A percentile compares a stretch with the other conserved stretches of the same genome.
Conservation (phyloP, 2,888 invertebrate species). For the Leptopilina myrica region DNA sequence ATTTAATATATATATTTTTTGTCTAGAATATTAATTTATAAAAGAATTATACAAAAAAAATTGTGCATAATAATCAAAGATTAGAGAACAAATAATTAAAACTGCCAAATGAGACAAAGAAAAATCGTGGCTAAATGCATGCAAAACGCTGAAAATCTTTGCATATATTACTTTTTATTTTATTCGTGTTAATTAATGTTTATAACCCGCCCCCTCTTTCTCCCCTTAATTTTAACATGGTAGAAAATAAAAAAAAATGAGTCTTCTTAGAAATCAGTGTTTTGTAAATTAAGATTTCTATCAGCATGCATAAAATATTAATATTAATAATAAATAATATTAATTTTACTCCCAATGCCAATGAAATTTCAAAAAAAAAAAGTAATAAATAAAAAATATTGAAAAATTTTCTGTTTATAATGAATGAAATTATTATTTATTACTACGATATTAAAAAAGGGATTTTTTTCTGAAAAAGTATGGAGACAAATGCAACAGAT, state of each 20-base stretch:
- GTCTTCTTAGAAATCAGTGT: constrained; percentile 12
- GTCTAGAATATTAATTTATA: not conserved
- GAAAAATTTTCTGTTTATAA: no score
- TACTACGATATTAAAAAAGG: no score
- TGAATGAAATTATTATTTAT: no score
- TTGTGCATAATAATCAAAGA: constrained; percentile 17
- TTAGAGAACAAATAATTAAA: not conserved
- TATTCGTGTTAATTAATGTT: constrained; percentile 2
- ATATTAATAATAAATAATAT: constrained; percentile 41
- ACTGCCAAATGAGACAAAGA: not conserved
- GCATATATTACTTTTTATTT: constrained; percentile 4
- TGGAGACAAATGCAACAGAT: no score
- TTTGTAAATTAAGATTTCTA: constrained; percentile 47
- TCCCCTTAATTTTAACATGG: constrained; percentile 11
- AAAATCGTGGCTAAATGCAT: constrained; percentile 8
- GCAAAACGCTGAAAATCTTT: constrained; percentile 19
- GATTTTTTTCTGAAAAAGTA: no score
- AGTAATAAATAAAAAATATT: not conserved
- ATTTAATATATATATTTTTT: no score
- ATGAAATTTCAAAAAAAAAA: constrained; percentile 32
- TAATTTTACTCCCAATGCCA: constrained; percentile 41
- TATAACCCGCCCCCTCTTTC: not conserved
- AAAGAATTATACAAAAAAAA: not conserved
- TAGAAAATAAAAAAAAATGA: constrained; percentile 9
- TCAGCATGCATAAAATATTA: constrained; percentile 58